Percentiles rank a stretch among this genome's conserved stretches.
These are phyloP conservation scores for Myzus persicae DNA, from an alignment of 1,140 invertebrate genomes.

Conservation along the genomic window DNA sequence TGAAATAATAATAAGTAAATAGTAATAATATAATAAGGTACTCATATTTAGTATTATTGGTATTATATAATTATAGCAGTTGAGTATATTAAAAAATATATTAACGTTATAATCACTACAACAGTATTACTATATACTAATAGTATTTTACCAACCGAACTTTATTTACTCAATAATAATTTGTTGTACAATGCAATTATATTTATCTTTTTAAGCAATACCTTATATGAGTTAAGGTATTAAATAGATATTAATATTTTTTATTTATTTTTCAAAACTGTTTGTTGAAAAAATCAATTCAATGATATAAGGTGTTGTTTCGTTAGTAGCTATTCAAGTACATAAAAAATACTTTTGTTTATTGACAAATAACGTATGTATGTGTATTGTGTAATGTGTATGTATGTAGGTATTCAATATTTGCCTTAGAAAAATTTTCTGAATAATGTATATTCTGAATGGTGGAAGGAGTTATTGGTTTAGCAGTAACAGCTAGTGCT, in stretches of 20 bases:
- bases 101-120: not conserved
- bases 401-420: not conserved
- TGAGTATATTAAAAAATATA: not conserved
- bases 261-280: not conserved
- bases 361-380: not conserved
- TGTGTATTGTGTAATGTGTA: not conserved
- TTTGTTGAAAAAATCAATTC: not conserved
- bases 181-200: not conserved
- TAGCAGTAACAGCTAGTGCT: not conserved
- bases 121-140: not conserved
- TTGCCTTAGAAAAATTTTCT: not conserved
- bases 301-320: not conserved
- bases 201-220: not conserved
- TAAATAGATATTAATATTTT: not conserved
- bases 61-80: not conserved
- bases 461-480: not conserved
- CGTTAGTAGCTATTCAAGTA: not conserved
- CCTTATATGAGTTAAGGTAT: not conserved
- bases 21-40: not conserved
- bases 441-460: not conserved
- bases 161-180: not conserved
- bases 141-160: not conserved
- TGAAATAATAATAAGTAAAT: too few relatives aligned
- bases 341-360: slow-evolving; percentile 16
- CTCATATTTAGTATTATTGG: not conserved